Evolutionary conservation across 2,888 invertebrate genomes (phyloP), one percentile per base, ranked within the genome.

Genomic region (Acleris emargana): DNA sequence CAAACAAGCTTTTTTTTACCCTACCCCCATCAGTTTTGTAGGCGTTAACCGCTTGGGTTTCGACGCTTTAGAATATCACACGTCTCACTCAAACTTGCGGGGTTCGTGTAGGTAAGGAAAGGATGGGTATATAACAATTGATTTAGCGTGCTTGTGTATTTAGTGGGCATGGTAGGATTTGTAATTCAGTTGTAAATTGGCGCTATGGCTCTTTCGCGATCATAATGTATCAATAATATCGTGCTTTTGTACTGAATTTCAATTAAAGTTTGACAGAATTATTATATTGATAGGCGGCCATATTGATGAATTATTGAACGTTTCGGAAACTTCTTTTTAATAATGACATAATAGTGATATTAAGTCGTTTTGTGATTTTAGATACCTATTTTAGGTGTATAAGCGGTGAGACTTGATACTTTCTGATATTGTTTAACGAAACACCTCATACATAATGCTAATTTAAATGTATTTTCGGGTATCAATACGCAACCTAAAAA

Each of bases 161-260:
- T 90, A 89, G 88, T 83, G 84, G 82, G 87, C 80, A 77, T 76
- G 82, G 85, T 83, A 81, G 82, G 89, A 90, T 91, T 91, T 91
- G 91, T 91, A 89, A 91, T 90, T 88, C 91, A 86, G 88, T 88
- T 91, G 91, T 90, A 89, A 91, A 91, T 91, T 87, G 87, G 79
- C 67, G 81, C 76, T 84, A 88, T 83, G 84, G 87, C 87, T 89
- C 89, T 90, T 89, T 89, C 77, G 87, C 87, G 82, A 73, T 83
- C 86, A 83, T 92, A 92, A 91, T 91, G 91, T 92, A 90, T 92
- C 91, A 91, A 92, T 91, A 91, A 87, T 87, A 87, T 76, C 79
- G 83, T 80, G 78, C 71, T 81, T 84, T 87, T 84, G 78, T 81
- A 80, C 83, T 80, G 90, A 91, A 90, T 89, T 89, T 87, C 90